phyloP scores from a whole-genome alignment of 2,888 invertebrate genomes.

The Meganola albula region DNA sequence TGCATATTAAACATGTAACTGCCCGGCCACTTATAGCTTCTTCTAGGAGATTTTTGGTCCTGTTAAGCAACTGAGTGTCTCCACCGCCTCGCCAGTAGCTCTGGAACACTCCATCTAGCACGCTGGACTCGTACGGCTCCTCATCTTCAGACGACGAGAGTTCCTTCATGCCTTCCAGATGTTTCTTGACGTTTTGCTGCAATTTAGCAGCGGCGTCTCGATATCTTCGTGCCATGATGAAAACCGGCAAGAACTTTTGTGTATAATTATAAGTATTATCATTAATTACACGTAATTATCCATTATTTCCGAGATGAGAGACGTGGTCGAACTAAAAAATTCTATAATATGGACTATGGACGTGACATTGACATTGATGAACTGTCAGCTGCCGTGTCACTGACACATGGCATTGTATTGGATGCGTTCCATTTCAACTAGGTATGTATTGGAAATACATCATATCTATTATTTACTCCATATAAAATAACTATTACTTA shows the following conservation, averaged over 20 bases:
- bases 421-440: too few relatives aligned
- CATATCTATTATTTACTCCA: too few relatives aligned
- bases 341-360: too few relatives aligned
- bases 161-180: constrained; percentile 62
- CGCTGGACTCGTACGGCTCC: constrained; percentile 56
- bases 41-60: constrained; percentile 85
- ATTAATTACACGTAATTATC: too few relatives aligned
- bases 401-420: too few relatives aligned
- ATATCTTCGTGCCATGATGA: constrained; percentile 59
- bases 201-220: constrained; percentile 65
- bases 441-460: too few relatives aligned
- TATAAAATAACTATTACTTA: too few relatives aligned
- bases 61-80: constrained; percentile 55
- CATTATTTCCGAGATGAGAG: too few relatives aligned
- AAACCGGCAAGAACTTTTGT: not conserved
- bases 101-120: constrained; percentile 60
- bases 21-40: constrained; percentile 88
- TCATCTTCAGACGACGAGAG: constrained; percentile 69
- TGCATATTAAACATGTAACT: constrained; percentile 92
- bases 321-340: too few relatives aligned
- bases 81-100: constrained; percentile 62
- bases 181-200: constrained; percentile 66
- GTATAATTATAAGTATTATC: too few relatives aligned
- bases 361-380: too few relatives aligned
- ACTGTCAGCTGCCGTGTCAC: too few relatives aligned